Percentiles rank a stretch among this genome's conserved stretches.
phyloP scores from a whole-genome alignment of 2,888 invertebrate genomes.

The Epirrita christyi region DNA sequence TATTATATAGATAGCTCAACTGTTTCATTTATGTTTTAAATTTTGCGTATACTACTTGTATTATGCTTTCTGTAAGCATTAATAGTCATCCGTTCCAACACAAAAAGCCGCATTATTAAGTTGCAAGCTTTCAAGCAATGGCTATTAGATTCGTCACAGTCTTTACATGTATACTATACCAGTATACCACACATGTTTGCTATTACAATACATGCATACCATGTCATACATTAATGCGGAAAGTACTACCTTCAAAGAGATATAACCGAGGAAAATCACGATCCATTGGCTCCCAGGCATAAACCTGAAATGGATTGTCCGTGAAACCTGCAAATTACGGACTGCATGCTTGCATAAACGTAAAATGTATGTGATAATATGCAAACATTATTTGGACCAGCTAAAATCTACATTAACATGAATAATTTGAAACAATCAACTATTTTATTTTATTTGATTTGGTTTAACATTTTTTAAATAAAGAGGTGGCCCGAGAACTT shows the following conservation, averaged over 20 bases:
- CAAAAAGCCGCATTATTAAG: not conserved
- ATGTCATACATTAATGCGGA: not conserved
- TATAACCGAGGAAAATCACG: slow-evolving; percentile 32
- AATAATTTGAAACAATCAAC: no score
- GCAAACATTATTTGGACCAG: not conserved
- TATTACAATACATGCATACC: no score
- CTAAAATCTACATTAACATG: not conserved
- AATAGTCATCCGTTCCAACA: not conserved
- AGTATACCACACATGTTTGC: not conserved
- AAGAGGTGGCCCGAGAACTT: no score
- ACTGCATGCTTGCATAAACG: slow-evolving; percentile 13
- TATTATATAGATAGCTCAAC: no score
- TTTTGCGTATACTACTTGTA: no score
- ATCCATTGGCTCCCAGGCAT: slow-evolving; percentile 34
- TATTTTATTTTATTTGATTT: no score
- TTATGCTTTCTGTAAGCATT: no score
- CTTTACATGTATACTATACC: not conserved
- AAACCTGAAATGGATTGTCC: slow-evolving; percentile 34
- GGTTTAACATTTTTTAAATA: no score
- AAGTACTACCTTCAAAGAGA: slow-evolving; percentile 8
- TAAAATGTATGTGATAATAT: slow-evolving; percentile 10
- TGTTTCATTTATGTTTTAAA: no score
- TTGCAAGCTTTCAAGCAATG: not conserved
- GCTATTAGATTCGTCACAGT: not conserved
- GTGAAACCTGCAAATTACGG: slow-evolving; percentile 46